A percentile compares a stretch with the other conserved stretches of the same genome.
Evolutionary conservation across 2,888 invertebrate species (phyloP).

Genomic region (Chrysolina oricalcia): DNA sequence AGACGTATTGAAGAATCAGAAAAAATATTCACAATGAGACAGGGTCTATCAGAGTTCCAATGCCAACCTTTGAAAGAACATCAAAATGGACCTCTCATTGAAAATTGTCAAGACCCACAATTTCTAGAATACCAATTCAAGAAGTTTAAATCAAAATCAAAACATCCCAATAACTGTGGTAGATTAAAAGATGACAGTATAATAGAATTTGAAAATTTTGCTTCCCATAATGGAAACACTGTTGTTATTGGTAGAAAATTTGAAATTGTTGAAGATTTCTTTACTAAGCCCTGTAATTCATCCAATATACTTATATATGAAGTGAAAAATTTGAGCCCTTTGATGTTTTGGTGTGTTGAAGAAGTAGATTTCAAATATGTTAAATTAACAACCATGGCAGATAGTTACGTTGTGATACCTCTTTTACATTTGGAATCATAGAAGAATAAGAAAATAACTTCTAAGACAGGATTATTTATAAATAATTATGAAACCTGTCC

Average conservation of each 20-base stretch:
- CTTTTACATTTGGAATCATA: too few species aligned
- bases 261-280: conserved; percentile 29
- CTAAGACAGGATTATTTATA: too few species aligned
- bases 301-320: conserved; percentile 36
- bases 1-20: conserved; percentile 19
- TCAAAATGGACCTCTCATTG: too few species aligned
- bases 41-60: neutral
- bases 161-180: conserved; percentile 35
- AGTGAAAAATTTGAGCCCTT: neutral
- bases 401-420: too few species aligned
- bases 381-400: too few species aligned
- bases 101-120: too few species aligned
- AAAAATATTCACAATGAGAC: conserved; percentile 10
- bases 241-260: conserved; percentile 34
- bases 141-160: conserved; percentile 33
- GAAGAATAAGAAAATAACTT: too few species aligned
- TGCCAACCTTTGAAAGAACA: conserved; percentile 26
- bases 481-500: too few species aligned
- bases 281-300: conserved; percentile 33
- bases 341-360: conserved; percentile 17
- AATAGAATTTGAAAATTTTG: conserved; percentile 32
- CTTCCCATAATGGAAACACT: conserved; percentile 20
- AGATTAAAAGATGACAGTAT: conserved; percentile 31
- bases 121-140: conserved; percentile 32
- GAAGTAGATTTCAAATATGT: conserved; percentile 28